Evolutionary conservation across 2,888 invertebrate species (phyloP).

Genomic region (Eurois occulta): DNA sequence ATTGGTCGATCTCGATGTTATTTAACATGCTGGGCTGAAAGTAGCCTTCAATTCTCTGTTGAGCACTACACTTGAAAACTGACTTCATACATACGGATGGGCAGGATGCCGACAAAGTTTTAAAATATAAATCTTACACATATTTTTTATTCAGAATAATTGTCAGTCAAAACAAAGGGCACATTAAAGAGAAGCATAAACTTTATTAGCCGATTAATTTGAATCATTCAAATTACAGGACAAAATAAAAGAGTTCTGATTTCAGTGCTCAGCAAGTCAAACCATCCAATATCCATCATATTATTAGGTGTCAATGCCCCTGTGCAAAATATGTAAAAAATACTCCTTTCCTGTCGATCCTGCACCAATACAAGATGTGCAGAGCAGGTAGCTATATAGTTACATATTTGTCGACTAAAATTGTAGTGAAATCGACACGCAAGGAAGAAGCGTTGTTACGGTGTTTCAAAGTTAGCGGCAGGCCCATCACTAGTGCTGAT

Average conservation of each 20-base stretch:
- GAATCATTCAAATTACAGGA: too few species aligned
- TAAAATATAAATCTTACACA: background rate
- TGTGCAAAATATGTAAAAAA: background rate
- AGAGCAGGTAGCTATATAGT: background rate
- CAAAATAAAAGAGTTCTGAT: background rate
- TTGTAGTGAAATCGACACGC: background rate
- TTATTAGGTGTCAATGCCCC: background rate
- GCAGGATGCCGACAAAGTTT: background rate
- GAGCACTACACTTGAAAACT: slow-evolving; percentile 40
- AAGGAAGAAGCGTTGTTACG: background rate
- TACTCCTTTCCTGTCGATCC: background rate
- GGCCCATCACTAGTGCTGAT: slow-evolving; percentile 15
- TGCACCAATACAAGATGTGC: background rate
- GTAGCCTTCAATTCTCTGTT: slow-evolving; percentile 28
- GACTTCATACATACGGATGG: slow-evolving; percentile 17
- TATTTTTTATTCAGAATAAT: background rate
- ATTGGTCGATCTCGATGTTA: slow-evolving; percentile 32
- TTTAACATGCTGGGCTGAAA: slow-evolving; percentile 8
- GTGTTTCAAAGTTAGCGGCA: background rate
- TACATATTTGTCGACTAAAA: background rate
- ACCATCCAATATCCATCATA: background rate
- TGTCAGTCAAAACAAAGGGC: background rate
- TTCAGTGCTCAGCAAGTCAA: background rate
- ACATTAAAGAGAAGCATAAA: background rate
- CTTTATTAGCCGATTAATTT: too few species aligned